Evolutionary conservation across 2,797 vertebrate species (phyloP), one percentile per base, ranked within the genome.

Genomic region (Hydrophis major): DNA sequence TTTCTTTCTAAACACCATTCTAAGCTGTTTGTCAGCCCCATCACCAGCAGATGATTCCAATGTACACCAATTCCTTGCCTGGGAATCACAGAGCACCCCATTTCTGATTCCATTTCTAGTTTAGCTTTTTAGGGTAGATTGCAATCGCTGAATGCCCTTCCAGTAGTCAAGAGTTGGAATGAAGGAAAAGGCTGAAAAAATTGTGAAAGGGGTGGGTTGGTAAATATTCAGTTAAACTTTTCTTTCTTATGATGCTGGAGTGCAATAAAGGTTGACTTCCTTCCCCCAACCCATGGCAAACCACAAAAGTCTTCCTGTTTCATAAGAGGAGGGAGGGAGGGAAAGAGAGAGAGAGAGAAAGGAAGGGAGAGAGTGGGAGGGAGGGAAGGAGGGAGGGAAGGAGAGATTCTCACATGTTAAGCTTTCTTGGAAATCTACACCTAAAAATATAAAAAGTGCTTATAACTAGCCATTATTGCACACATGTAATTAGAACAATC

Each of bases 21-120:
- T 97, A 97, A 97, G 93, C 97, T 96, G 97, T 74, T 53, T 96
- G 96, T 97, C 97, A 96, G 93, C 96, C 97, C 97, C 89, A 4
- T 60, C 94, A 89, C 89, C 89, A 56, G 57, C 88, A 94, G 91
- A 87, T 93, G 92, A 90, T 95, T 95, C n/a, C 0, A 93, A 92
- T 0, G 8, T 93, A 86, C 95, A 92, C 91, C 60, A 92, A 92
- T 92, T 92, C 93, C 88, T 11, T 0, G 1, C 61, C 86, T 92
- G 90, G 32, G 4, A n/a, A 32, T 95, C 95, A 92, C 56, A 89
- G 92, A 87, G 92, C 95, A 27, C 47, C 69, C 93, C 12, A 63
- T 95, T 91, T 94, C 83, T 90, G 94, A 94, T 93, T 91, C 57
- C 47, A 0, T 94, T 94, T 78, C 0, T 86, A 87, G 88, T 94